phyloP scores from a whole-genome alignment of 2,797 vertebrate genomes.

The Odontamblyopus rebecca region DNA sequence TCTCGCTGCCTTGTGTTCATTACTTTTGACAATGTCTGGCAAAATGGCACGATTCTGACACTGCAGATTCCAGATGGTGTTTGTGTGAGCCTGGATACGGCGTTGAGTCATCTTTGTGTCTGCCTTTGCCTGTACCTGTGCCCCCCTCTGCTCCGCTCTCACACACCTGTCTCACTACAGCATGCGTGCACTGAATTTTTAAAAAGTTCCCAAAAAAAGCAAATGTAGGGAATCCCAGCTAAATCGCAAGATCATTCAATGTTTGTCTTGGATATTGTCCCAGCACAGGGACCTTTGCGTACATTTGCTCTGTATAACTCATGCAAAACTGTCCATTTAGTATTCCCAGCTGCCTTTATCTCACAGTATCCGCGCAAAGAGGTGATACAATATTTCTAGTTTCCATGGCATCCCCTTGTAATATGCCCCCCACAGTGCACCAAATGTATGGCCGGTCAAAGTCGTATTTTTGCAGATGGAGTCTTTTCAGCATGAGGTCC shows the following conservation, averaged over 20 bases:
- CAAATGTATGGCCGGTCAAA: constrained; percentile 42
- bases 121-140: constrained; percentile 23
- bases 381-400: constrained; percentile 33
- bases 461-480: constrained; percentile 48
- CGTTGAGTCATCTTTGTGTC: constrained; percentile 48
- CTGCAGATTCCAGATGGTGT: constrained; percentile 57
- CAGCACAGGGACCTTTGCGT: constrained; percentile 12
- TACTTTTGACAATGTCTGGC: constrained; percentile 32
- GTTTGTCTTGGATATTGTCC: constrained; percentile 28
- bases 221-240: constrained; percentile 36
- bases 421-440: constrained; percentile 45
- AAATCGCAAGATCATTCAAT: constrained; percentile 19
- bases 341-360: constrained; percentile 13
- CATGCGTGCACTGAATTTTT: constrained; percentile 31
- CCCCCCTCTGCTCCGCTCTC: constrained; percentile 9
- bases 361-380: constrained; percentile 17
- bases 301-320: constrained; percentile 5
- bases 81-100: constrained; percentile 37
- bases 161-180: constrained; percentile 21
- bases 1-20: constrained; percentile 50
- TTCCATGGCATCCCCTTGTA: constrained; percentile 55
- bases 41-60: constrained; percentile 12
- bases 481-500: constrained; percentile 45
- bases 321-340: constrained; percentile 7
- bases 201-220: constrained; percentile 21